Evolutionary conservation across 2,113 vertebrate species (phyloP).

Genomic region (Erythrolamprus reginae): DNA sequence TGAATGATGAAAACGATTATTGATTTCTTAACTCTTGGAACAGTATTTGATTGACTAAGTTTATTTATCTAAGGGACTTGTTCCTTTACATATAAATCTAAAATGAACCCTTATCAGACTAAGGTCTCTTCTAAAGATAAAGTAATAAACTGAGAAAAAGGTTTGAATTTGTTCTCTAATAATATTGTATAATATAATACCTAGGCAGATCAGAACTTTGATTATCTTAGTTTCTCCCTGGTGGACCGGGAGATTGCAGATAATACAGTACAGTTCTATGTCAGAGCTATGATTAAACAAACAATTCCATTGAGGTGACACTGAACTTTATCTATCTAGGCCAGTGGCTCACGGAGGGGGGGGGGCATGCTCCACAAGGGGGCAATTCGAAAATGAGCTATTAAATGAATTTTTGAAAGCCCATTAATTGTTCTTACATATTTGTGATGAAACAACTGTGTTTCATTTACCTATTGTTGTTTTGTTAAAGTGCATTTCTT

Average conservation of each 20-base stretch:
- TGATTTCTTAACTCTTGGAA: not conserved
- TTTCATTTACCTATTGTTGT: too few species aligned
- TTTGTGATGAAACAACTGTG: too few species aligned
- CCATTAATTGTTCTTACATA: too few species aligned
- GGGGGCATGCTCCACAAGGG: too few species aligned
- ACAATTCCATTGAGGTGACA: not conserved
- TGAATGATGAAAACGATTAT: not conserved
- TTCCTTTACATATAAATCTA: not conserved
- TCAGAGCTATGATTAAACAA: not conserved
- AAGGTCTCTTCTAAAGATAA: constrained; percentile 18
- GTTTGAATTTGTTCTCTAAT: not conserved
- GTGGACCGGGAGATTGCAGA: not conserved
- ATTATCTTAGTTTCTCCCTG: not conserved
- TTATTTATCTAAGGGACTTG: not conserved
- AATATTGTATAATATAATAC: not conserved
- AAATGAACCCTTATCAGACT: not conserved
- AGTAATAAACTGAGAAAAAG: constrained; percentile 21
- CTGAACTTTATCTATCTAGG: not conserved
- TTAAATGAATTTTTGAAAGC: too few species aligned
- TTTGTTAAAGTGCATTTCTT: too few species aligned
- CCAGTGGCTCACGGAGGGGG: too few species aligned
- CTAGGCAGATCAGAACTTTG: not conserved
- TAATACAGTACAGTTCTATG: not conserved
- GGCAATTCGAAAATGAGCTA: too few species aligned
- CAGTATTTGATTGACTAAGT: not conserved